Conservation (phyloP, 1,140 invertebrate species). For the Halesus radiatus region DNA sequence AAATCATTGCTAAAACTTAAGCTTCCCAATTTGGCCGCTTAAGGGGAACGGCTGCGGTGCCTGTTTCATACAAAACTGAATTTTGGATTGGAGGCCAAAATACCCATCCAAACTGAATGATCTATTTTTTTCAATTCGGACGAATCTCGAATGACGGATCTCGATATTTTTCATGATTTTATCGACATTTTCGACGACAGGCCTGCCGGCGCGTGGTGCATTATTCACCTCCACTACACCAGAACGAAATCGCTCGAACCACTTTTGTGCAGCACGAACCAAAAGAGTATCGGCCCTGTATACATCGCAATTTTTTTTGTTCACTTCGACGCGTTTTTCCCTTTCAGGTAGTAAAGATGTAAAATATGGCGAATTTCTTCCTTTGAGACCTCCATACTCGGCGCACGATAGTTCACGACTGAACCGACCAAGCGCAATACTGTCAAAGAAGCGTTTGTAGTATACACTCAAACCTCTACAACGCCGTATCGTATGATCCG, state of each 20-base stretch:
- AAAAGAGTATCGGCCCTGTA: constrained; percentile 2
- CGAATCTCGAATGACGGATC: no score
- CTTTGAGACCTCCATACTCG: constrained; percentile 23
- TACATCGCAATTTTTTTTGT: constrained; percentile 1
- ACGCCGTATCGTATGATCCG: not conserved
- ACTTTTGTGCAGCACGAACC: constrained; percentile 18
- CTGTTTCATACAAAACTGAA: no score
- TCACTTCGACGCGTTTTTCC: no score
- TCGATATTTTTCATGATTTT: constrained; percentile 23
- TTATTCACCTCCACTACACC: constrained; percentile 14
- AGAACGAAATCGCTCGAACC: constrained; percentile 24
- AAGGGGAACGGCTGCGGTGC: no score
- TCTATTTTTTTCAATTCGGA: no score
- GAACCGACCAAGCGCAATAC: constrained; percentile 53
- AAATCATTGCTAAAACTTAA: no score
- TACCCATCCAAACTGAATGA: no score
- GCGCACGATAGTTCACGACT: constrained; percentile 40
- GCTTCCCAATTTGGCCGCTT: no score
- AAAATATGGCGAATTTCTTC: constrained; percentile 25
- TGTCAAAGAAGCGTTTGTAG: constrained; percentile 3
- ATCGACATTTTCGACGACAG: constrained; percentile 19
- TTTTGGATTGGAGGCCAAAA: no score
- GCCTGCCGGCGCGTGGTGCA: constrained; percentile 15
- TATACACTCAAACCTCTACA: constrained; percentile 13
- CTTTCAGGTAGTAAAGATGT: constrained; percentile 10